These are phyloP conservation scores for Ia io DNA, from an alignment of 2,113 vertebrate species.

Conservation along the genomic window DNA sequence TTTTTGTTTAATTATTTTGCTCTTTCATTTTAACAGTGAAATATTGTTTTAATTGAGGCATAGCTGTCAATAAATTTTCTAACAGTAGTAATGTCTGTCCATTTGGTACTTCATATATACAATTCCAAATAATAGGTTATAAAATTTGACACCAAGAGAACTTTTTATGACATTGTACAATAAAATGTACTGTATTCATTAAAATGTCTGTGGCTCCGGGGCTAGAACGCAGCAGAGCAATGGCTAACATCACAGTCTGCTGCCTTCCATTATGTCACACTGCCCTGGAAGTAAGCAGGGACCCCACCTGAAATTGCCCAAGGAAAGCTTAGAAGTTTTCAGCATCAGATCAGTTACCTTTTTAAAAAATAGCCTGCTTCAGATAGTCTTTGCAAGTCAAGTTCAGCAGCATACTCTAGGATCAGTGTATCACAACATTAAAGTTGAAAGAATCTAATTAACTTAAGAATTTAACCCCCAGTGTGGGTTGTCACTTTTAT, in stretches of 20 bases:
- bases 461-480: not conserved
- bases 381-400: not conserved
- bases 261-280: no score
- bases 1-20: not conserved
- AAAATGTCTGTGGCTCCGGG: fast-evolving
- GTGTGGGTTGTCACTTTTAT: not conserved
- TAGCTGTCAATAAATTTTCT: not conserved
- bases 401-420: not conserved
- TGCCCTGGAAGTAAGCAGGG: not conserved
- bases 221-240: not conserved
- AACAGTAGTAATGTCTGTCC: not conserved
- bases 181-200: not conserved
- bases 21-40: not conserved
- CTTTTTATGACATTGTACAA: not conserved
- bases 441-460: not conserved
- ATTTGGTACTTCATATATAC: not conserved
- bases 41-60: not conserved
- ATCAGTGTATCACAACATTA: not conserved
- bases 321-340: not conserved
- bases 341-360: not conserved
- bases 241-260: not conserved
- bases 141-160: not conserved
- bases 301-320: not conserved
- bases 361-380: not conserved
- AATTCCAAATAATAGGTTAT: not conserved